Conservation (phyloP, 2,113 vertebrate species). For the Lepus europaeus region DNA sequence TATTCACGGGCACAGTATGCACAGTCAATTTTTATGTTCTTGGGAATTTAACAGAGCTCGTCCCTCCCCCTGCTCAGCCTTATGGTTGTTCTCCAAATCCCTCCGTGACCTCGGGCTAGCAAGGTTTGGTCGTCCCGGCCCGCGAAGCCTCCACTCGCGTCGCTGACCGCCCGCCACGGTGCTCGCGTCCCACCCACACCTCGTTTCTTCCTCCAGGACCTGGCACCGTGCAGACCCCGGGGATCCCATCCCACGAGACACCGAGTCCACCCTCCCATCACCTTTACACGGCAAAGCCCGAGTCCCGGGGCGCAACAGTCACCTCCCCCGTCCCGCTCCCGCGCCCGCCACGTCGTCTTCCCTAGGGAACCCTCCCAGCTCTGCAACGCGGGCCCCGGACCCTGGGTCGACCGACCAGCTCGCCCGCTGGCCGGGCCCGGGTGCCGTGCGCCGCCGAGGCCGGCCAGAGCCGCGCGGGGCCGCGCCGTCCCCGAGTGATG, state of each 20-base stretch:
- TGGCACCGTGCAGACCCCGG: background rate
- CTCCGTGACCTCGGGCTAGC: background rate
- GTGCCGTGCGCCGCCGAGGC: background rate
- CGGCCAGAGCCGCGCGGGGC: conserved; percentile 56
- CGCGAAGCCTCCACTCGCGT: background rate
- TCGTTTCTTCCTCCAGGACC: background rate
- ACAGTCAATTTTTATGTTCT: background rate
- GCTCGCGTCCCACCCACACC: background rate
- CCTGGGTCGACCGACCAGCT: fast-evolving
- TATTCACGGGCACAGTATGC: background rate
- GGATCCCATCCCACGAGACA: background rate
- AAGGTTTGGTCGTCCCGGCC: background rate
- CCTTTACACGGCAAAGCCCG: background rate
- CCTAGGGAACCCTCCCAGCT: background rate
- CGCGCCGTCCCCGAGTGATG: conserved; percentile 87
- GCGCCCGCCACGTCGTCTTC: background rate
- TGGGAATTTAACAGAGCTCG: background rate
- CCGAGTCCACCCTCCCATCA: background rate
- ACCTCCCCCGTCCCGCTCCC: too few relatives aligned
- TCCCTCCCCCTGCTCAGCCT: background rate
- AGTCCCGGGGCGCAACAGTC: background rate
- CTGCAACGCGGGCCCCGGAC: fast-evolving
- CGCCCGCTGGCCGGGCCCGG: fast-evolving
- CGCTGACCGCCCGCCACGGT: fast-evolving
- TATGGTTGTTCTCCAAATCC: background rate